Base-by-base conservation (phyloP, 2,113 vertebrate genomes). In the Picathartes gymnocephalus region DNA sequence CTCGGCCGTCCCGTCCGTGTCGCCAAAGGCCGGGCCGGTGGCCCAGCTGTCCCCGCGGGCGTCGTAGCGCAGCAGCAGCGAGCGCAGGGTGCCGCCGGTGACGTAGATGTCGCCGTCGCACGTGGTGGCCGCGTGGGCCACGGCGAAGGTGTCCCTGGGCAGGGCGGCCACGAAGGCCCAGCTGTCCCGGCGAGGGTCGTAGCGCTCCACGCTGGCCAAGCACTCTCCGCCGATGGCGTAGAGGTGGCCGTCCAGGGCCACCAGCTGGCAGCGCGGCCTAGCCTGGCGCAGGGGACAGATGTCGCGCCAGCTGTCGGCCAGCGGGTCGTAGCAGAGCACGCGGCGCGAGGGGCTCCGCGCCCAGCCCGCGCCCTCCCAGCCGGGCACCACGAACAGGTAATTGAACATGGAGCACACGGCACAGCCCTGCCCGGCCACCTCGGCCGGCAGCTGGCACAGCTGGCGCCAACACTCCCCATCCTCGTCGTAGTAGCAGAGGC, bases 201-300 rank as follows among this genome's bases (percentile, higher is more conserved):
- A 99, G 30, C 98, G 96, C 69, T 99, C 99, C 23, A 99, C 99
- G 0, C 98, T 99, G 83, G 97, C 98, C 27, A 99, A 98, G 82
- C 99, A 99, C 95, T 99, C 99, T 0, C 99, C 99, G 0, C 99
- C 99, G 0, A 99, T 98, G 95, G 99, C 99, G 0, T 99, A 99
- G 77, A 99, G 94, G 92, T 96, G 97, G 25, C 99, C 99, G 0
- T 98, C 98, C 86, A 99, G 95, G 31, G 99, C 98, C 39, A 99
- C 98, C 15, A 99, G 98, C 85, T 98, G 99, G 97, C 99, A 99
- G 90, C 97, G 98, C 0, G 99, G 99, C 86, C 99, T 97, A 7
- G 99, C 98, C 94, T 99, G 98, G 88, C 98, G 99, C 97, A 99
- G 97, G 0, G 77, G 77, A 9, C 61, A 66, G 62, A 66, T 2